phyloP scores from a whole-genome alignment of 2,113 vertebrate species.

The Tachycineta bicolor region DNA sequence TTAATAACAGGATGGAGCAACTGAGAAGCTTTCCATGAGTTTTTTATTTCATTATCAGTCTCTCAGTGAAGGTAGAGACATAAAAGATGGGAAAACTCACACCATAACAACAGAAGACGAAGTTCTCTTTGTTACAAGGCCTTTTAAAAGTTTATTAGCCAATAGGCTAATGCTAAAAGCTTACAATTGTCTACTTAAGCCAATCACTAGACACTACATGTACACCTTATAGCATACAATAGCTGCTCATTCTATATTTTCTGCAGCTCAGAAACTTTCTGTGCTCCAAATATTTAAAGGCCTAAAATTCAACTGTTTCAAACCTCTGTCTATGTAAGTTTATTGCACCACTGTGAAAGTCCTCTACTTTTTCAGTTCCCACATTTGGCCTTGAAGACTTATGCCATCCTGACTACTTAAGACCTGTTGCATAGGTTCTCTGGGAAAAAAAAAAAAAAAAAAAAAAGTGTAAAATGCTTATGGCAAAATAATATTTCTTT shows the following conservation, averaged over 20 bases:
- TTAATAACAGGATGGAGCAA: background rate
- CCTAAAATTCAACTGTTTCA: background rate
- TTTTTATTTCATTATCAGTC: background rate
- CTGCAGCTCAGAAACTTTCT: background rate
- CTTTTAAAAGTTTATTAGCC: background rate
- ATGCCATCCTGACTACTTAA: background rate
- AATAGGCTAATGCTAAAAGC: background rate
- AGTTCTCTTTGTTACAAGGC: background rate
- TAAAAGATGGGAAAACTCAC: background rate
- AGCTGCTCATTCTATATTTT: background rate
- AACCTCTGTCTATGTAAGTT: background rate
- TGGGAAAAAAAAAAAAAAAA: background rate
- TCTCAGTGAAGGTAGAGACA: background rate
- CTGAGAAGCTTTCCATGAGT: background rate
- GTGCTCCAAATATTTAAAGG: background rate
- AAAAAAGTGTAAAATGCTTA: accelerated
- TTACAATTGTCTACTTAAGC: background rate
- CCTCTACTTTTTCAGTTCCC: background rate
- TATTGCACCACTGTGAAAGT: background rate
- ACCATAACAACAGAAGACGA: background rate
- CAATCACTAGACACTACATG: background rate
- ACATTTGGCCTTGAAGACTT: background rate
- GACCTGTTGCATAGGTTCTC: background rate
- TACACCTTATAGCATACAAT: background rate
- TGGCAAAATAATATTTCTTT: background rate